phyloP scores from a whole-genome alignment of 1,140 invertebrate genomes.

The Ylistrum balloti region DNA sequence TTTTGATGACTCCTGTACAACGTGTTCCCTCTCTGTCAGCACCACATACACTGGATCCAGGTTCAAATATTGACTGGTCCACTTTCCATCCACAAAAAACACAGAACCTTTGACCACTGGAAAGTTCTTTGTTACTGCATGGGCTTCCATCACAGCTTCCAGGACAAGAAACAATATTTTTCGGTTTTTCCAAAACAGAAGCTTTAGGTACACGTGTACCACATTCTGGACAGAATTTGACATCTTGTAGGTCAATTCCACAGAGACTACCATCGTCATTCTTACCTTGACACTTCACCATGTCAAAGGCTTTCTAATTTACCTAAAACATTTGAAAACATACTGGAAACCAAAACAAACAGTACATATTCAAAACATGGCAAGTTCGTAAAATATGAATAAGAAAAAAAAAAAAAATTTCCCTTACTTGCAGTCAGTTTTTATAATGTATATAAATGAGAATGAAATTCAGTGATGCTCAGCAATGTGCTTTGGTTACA shows the following conservation, averaged over 20 bases:
- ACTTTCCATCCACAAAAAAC: not conserved
- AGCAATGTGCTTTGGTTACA: too few species aligned
- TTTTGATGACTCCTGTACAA: not conserved
- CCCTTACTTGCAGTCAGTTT: too few species aligned
- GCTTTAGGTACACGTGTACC: not conserved
- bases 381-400: too few species aligned
- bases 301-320: not conserved
- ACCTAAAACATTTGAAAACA: not conserved
- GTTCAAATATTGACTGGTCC: not conserved
- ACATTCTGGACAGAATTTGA: not conserved
- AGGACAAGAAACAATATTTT: not conserved
- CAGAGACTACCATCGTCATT: not conserved
- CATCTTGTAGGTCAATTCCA: constrained; percentile 13
- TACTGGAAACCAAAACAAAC: too few species aligned
- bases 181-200: not conserved
- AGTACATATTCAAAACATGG: too few species aligned
- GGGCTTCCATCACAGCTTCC: not conserved
- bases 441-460: too few species aligned
- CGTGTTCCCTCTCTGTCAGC: not conserved
- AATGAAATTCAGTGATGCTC: too few species aligned
- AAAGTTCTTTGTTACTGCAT: constrained; percentile 14
- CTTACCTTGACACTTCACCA: not conserved
- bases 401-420: too few species aligned
- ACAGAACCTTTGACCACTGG: not conserved
- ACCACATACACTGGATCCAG: not conserved